These are phyloP conservation scores for Hydractinia echinata DNA, from an alignment of 30 jellyfish, hydroid and myxozoan genomes.

Conservation along the genomic window DNA sequence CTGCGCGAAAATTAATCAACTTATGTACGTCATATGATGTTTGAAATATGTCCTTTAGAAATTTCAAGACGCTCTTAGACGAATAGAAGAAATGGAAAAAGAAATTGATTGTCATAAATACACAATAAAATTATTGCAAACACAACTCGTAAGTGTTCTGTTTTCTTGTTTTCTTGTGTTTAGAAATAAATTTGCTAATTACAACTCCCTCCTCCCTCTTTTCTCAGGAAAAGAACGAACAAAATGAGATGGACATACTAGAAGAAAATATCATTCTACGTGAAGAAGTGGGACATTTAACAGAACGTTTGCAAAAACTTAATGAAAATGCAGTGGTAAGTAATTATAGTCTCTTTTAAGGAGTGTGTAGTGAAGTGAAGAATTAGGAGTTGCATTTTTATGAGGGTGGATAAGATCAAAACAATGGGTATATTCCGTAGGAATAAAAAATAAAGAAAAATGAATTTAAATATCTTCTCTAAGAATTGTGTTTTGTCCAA, in stretches of 20 bases:
- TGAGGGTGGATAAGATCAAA: too few species aligned
- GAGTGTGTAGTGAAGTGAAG: too few species aligned
- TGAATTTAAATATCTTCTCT: too few species aligned
- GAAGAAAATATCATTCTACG: slow-evolving; percentile 32
- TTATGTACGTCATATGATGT: too few species aligned
- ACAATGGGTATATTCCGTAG: too few species aligned
- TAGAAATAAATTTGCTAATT: too few species aligned
- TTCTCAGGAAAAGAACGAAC: slow-evolving; percentile 20
- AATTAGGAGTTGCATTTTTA: too few species aligned
- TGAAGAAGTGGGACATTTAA: slow-evolving; percentile 28
- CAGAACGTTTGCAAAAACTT: slow-evolving; percentile 26
- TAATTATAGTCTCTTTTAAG: too few species aligned
- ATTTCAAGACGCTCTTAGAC: slow-evolving; percentile 33
- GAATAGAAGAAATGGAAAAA: slow-evolving; percentile 60
- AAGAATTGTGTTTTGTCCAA: too few species aligned
- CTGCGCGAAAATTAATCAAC: too few species aligned
- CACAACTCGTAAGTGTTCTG: slow-evolving; percentile 53
- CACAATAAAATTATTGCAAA: slow-evolving; percentile 60
- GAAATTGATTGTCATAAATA: slow-evolving; percentile 48
- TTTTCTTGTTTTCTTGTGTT: background rate
- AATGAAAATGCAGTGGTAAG: background rate
- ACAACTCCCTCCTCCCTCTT: too few species aligned
- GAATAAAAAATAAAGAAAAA: too few species aligned
- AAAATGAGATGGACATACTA: slow-evolving; percentile 21
- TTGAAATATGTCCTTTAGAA: slow-evolving; percentile 14